Percentiles rank a stretch among this genome's conserved stretches.
Evolutionary conservation across 2,888 invertebrate genomes (phyloP).

Genomic region (Thereva nobilitata): DNA sequence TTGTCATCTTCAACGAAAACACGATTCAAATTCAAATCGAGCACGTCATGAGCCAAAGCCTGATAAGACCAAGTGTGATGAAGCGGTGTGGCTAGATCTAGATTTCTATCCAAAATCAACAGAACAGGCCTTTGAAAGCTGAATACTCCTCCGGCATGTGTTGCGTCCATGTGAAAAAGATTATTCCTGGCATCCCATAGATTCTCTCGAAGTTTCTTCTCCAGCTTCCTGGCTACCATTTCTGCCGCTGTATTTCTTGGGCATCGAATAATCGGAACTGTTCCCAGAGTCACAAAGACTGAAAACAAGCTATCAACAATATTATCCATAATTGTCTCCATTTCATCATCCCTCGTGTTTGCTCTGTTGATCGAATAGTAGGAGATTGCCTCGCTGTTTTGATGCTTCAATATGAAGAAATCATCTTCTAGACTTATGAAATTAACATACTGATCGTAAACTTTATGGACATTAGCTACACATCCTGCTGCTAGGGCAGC

Average conservation of each 20-base stretch:
- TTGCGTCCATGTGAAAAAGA: conserved; percentile 85
- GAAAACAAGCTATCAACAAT: conserved; percentile 97
- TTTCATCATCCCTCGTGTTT: conserved; percentile 92
- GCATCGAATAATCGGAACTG: conserved; percentile 64
- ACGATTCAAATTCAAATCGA: conserved; percentile 86
- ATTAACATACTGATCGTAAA: conserved; percentile 98
- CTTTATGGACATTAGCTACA: conserved; percentile 90
- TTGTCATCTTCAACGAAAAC: conserved; percentile 72
- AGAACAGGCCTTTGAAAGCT: conserved; percentile 93
- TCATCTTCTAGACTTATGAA: conserved; percentile 98
- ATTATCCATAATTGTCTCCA: conserved; percentile 90
- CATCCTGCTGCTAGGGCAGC: conserved; percentile 89
- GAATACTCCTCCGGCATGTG: conserved; percentile 71
- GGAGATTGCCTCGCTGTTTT: conserved; percentile 86
- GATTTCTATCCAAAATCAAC: conserved; percentile 88
- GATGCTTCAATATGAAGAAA: conserved; percentile 91
- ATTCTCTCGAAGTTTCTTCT: conserved; percentile 96
- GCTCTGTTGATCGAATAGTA: conserved; percentile 96
- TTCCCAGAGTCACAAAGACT: conserved; percentile 94
- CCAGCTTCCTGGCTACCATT: conserved; percentile 95
- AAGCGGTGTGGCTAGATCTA: conserved; percentile 96
- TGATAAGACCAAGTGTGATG: conserved; percentile 99
- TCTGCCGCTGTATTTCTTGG: conserved; percentile 97
- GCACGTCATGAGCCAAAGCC: conserved; percentile 93
- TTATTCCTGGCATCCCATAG: conserved; percentile 96